Conservation (phyloP, 1,140 invertebrate genomes). For the Leptinotarsa texana region DNA sequence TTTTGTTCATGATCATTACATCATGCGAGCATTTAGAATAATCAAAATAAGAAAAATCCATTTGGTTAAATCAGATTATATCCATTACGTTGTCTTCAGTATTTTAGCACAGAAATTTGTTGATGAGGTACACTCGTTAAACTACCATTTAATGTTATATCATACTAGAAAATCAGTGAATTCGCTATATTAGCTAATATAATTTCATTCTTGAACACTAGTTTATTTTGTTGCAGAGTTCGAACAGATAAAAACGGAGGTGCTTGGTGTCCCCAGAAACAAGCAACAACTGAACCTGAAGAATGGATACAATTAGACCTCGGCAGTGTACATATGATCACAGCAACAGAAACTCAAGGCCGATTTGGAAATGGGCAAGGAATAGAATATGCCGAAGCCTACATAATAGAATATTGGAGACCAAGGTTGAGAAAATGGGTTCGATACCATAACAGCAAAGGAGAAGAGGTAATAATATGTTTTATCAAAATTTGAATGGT, state of each 20-base stretch:
- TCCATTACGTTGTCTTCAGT: no score
- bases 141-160: no score
- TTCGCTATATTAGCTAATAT: no score
- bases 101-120: no score
- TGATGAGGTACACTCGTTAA: no score
- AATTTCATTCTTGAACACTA: background rate
- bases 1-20: no score
- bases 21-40: no score
- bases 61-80: no score
- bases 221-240: constrained; percentile 64
- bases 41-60: no score
- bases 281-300: constrained; percentile 70
- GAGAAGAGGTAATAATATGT: constrained; percentile 64
- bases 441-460: constrained; percentile 69
- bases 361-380: constrained; percentile 85
- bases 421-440: constrained; percentile 73
- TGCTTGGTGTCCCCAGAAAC: constrained; percentile 82
- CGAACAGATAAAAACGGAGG: constrained; percentile 78
- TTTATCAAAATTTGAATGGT: no score
- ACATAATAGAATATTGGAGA: constrained; percentile 79
- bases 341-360: constrained; percentile 81
- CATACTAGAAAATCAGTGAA: no score
- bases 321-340: constrained; percentile 73
- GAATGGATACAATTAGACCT: constrained; percentile 84
- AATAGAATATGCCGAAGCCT: constrained; percentile 77